Evolutionary conservation across 2,888 invertebrate genomes (phyloP), one percentile per base, ranked within the genome.

Genomic region (Callyntrura guangdongensis): DNA sequence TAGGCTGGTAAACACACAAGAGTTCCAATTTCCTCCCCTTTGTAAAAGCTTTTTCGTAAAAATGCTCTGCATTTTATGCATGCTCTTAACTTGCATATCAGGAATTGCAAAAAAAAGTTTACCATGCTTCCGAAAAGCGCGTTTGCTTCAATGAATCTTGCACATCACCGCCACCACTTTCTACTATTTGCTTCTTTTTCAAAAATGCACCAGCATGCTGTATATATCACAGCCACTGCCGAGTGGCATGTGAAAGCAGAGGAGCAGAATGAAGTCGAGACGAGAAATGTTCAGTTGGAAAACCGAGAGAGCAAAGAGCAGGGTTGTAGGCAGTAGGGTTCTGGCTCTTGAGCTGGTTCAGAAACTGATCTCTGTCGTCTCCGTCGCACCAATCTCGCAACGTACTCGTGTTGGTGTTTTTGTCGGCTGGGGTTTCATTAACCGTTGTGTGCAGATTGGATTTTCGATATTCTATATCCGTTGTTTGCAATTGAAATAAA

Each of bases 231-330:
- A 79, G 45, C 12, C 56, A 53, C 6, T 27, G 17, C 14, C 12
- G 17, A 8, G 12, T 25, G 25, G 27, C 27, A 25, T 64, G 64
- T 25, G 12, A 25, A 5, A 25, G 64, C 12, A 14, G 14, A 27
- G 27, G 53, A 22, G 12, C 14, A 67, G 67, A 77, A 87, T 36
- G 36, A 84, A 77, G 20, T 74, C 86, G 69, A 85, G 72, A 45
- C 74, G 86, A 82, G 36, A 81, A 67, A 64, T 85, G 20, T 64
- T 90, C 64, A 82, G 81, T 82, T 74, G 86, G 45, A 56, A 47
- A 90, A 82, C 56, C 25, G 90, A 83, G 79, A 82, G 86, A 90
- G 86, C 86, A 86, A 90, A 86, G 90, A 90, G 90, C 86, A 90
- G 90, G 86, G 90, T 90, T 81, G 86, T 69, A 86, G 74, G 85